Evolutionary conservation across 2,888 invertebrate species (phyloP).

Genomic region (Drosophila borealis): DNA sequence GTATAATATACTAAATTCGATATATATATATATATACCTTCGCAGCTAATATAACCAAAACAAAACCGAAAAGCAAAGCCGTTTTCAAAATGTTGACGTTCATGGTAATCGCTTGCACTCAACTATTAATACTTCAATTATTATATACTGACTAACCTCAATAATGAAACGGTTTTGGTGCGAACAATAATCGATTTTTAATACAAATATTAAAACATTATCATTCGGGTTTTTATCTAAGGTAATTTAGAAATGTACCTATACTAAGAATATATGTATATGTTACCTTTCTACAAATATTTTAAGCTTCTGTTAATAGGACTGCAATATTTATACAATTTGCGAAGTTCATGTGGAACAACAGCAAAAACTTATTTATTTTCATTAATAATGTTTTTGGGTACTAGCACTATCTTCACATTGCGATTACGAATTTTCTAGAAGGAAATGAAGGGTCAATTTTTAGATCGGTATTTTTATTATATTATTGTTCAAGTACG

Average conservation of each 20-base stretch:
- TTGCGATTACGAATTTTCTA: too few relatives aligned
- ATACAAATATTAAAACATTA: not conserved
- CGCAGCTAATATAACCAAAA: not conserved
- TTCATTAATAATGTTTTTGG: not conserved
- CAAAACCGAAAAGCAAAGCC: not conserved
- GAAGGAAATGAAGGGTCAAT: too few relatives aligned
- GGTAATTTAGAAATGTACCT: not conserved
- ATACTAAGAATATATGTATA: not conserved
- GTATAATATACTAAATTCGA: not conserved
- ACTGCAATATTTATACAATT: not conserved
- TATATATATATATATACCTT: not conserved
- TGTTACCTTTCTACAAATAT: not conserved
- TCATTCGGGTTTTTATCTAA: not conserved
- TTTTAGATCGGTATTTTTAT: too few relatives aligned
- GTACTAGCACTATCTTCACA: too few relatives aligned
- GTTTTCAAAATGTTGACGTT: not conserved
- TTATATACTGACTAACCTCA: not conserved
- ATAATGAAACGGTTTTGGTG: not conserved
- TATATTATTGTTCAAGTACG: too few relatives aligned
- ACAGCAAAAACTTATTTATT: not conserved
- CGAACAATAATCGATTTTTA: conserved; percentile 6
- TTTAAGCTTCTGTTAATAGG: not conserved
- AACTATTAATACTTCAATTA: not conserved
- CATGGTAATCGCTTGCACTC: not conserved
- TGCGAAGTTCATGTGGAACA: not conserved